Conservation (phyloP, 2,797 vertebrate genomes). For the Helostoma temminkii region DNA sequence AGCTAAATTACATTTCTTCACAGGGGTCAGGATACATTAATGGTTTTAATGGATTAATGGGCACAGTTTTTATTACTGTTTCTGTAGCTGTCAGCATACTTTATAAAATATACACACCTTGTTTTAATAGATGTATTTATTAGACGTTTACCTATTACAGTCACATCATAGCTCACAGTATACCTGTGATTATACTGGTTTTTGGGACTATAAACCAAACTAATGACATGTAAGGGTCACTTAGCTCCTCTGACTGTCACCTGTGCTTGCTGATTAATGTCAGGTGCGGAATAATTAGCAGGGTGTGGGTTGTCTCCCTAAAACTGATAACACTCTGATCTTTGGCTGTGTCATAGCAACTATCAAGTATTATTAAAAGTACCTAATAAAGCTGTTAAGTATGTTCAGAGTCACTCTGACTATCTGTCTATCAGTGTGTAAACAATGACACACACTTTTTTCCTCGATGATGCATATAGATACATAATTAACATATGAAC, state of each 20-base stretch:
- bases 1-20: neutral
- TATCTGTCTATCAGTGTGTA: no score
- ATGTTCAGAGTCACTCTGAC: neutral
- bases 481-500: no score
- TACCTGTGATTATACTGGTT: neutral
- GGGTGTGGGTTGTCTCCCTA: conserved; percentile 18
- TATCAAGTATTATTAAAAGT: neutral
- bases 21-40: conserved; percentile 7
- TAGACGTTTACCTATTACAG: neutral
- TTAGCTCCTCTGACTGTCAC: neutral
- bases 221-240: neutral
- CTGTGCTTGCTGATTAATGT: conserved; percentile 20
- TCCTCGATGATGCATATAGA: no score
- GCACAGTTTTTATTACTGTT: neutral
- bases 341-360: conserved; percentile 38
- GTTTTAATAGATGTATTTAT: neutral
- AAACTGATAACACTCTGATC: conserved; percentile 41
- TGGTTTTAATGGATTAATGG: no score
- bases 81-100: neutral
- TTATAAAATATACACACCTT: neutral
- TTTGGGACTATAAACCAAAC: neutral
- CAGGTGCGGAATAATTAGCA: conserved; percentile 14
- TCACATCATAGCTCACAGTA: neutral
- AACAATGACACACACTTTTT: neutral
- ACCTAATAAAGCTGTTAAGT: neutral